A percentile compares a stretch with the other conserved stretches of the same genome.
phyloP scores from a whole-genome alignment of 2,797 vertebrate genomes.

The Rhinoraja longicauda region DNA sequence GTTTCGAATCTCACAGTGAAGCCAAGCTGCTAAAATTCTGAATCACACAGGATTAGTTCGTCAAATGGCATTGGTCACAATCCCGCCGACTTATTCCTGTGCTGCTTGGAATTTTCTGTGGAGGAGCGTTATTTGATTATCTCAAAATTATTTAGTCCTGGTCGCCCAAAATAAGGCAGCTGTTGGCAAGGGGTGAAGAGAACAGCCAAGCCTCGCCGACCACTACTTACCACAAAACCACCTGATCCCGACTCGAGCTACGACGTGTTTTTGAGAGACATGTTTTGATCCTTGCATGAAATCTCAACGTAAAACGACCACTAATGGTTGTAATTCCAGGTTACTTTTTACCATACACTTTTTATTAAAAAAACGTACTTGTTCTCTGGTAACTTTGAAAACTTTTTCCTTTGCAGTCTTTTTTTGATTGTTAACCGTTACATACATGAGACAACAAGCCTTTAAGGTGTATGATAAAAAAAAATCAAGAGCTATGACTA shows the following conservation, averaged over 20 bases:
- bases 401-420: conserved; percentile 9
- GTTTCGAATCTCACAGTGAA: conserved; percentile 28
- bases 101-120: neutral
- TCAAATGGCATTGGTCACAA: neutral
- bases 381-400: conserved; percentile 41
- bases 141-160: neutral
- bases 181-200: conserved; percentile 21
- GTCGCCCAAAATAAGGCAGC: conserved; percentile 8
- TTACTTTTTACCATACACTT: conserved; percentile 78
- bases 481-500: conserved; percentile 38
- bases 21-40: conserved; percentile 28
- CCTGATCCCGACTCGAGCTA: conserved; percentile 47
- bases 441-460: conserved; percentile 39
- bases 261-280: conserved; percentile 54
- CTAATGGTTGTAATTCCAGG: conserved; percentile 84
- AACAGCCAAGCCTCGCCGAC: conserved; percentile 74
- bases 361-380: conserved; percentile 51
- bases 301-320: conserved; percentile 77
- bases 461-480: conserved; percentile 51
- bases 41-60: conserved; percentile 17
- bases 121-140: neutral
- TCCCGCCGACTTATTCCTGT: neutral
- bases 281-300: conserved; percentile 77
- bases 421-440: neutral
- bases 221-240: conserved; percentile 74